phyloP scores from a whole-genome alignment of 2,888 invertebrate species.

The Lobophora halterata region DNA sequence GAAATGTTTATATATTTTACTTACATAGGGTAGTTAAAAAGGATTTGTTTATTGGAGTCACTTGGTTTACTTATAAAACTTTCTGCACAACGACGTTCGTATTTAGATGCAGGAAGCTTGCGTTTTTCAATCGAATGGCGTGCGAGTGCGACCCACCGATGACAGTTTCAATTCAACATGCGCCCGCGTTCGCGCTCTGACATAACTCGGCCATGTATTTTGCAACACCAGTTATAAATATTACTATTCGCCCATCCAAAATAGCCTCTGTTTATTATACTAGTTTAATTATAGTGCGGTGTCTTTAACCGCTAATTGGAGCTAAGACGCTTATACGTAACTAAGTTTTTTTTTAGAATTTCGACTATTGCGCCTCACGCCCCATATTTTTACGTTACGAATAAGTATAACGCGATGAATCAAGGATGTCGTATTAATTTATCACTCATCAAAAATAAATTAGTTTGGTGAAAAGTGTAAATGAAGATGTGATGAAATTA shows the following conservation, averaged over 20 bases:
- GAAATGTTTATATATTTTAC: no score
- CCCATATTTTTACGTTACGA: constrained; percentile 34
- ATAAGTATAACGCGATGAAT: constrained; percentile 40
- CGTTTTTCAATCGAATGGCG: constrained; percentile 17
- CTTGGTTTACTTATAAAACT: not conserved
- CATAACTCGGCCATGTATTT: constrained; percentile 77
- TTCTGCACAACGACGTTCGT: not conserved
- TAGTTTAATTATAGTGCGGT: constrained; percentile 65
- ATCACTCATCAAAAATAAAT: constrained; percentile 28
- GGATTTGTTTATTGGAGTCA: no score
- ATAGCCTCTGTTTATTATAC: constrained; percentile 65
- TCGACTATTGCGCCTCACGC: constrained; percentile 17
- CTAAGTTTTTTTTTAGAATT: constrained; percentile 34
- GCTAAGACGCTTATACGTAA: constrained; percentile 50
- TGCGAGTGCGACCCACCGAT: constrained; percentile 22
- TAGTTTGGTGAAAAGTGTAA: constrained; percentile 22
- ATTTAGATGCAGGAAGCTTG: constrained; percentile 13
- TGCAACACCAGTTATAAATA: constrained; percentile 72
- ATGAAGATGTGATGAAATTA: constrained; percentile 22
- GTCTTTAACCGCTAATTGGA: constrained; percentile 77
- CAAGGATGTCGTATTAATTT: constrained; percentile 47
- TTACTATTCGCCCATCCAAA: constrained; percentile 61
- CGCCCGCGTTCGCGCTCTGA: constrained; percentile 56
- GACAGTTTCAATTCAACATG: constrained; percentile 38
- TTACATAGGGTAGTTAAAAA: no score